Percentiles rank a stretch among this genome's conserved stretches.
Evolutionary conservation across 2,888 invertebrate genomes (phyloP).

Genomic region (Cynaeus angustus): DNA sequence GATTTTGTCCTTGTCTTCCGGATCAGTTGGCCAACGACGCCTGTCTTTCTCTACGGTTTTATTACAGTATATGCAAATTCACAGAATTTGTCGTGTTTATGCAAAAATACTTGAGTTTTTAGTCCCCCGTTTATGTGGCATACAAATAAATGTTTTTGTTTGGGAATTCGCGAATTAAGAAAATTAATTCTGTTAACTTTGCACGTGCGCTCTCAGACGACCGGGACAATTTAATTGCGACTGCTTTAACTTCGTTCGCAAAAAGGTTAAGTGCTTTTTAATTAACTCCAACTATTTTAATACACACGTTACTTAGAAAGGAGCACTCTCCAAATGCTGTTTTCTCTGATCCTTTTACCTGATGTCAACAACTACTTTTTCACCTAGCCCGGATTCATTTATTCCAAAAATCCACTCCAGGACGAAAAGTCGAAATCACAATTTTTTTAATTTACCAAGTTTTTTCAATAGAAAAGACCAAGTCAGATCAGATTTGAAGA

Average conservation of each 20-base stretch:
- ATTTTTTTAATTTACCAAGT: too few relatives aligned
- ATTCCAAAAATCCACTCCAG: too few relatives aligned
- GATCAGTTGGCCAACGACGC: constrained; percentile 17
- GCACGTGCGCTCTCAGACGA: constrained; percentile 51
- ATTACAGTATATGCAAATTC: constrained; percentile 68
- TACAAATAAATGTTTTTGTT: constrained; percentile 66
- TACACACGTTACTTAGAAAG: constrained; percentile 34
- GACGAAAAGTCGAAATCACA: too few relatives aligned
- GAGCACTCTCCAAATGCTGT: too few relatives aligned
- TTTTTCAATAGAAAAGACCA: too few relatives aligned
- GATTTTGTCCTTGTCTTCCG: constrained; percentile 47
- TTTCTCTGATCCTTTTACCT: too few relatives aligned
- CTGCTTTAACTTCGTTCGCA: constrained; percentile 36
- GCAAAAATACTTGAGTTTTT: constrained; percentile 68
- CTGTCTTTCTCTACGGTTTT: constrained; percentile 52
- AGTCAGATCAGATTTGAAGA: too few relatives aligned
- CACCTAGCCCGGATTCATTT: too few relatives aligned
- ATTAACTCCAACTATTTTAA: constrained; percentile 49
- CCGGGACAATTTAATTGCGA: constrained; percentile 45
- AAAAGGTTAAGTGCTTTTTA: constrained; percentile 50
- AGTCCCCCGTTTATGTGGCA: constrained; percentile 62
- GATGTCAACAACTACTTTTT: too few relatives aligned
- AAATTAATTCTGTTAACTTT: constrained; percentile 62
- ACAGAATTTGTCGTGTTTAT: constrained; percentile 68
- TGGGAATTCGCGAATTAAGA: constrained; percentile 66